Conservation (phyloP, 2,888 invertebrate genomes). For the Conistra vaccinii region DNA sequence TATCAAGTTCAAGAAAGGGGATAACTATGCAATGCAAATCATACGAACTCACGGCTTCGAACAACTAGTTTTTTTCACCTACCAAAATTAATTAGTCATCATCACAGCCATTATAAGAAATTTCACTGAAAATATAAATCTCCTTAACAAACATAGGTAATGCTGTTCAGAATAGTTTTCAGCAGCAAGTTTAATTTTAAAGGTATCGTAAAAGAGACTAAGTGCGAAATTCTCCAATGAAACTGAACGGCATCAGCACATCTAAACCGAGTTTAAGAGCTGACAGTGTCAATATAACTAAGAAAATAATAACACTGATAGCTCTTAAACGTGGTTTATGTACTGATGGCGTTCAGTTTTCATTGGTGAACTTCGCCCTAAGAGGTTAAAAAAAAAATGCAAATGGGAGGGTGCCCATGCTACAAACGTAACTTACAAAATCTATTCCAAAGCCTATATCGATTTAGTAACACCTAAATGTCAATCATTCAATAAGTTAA, state of each 20-base stretch:
- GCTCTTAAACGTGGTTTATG: too few relatives aligned
- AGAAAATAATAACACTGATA: too few relatives aligned
- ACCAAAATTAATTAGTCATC: neutral
- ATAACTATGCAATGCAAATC: neutral
- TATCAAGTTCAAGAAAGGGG: constrained; percentile 34
- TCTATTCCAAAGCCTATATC: neutral
- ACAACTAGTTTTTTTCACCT: neutral
- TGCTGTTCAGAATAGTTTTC: neutral
- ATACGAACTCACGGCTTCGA: neutral
- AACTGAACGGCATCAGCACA: too few relatives aligned
- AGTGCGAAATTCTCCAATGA: too few relatives aligned
- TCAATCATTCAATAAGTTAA: constrained; percentile 45
- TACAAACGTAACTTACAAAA: constrained; percentile 6
- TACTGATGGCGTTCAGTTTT: too few relatives aligned
- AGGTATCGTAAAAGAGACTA: neutral
- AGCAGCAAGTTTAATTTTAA: neutral
- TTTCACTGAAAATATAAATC: neutral
- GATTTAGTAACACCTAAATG: constrained; percentile 42
- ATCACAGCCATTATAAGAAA: neutral
- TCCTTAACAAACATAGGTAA: neutral
- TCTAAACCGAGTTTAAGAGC: too few relatives aligned
- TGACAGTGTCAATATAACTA: too few relatives aligned
- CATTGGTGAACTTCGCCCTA: too few relatives aligned
- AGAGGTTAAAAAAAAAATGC: neutral
- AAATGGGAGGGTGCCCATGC: neutral